These are phyloP conservation scores for Amblyornis subalaris DNA, from an alignment of 2,113 vertebrate species.

Conservation along the genomic window DNA sequence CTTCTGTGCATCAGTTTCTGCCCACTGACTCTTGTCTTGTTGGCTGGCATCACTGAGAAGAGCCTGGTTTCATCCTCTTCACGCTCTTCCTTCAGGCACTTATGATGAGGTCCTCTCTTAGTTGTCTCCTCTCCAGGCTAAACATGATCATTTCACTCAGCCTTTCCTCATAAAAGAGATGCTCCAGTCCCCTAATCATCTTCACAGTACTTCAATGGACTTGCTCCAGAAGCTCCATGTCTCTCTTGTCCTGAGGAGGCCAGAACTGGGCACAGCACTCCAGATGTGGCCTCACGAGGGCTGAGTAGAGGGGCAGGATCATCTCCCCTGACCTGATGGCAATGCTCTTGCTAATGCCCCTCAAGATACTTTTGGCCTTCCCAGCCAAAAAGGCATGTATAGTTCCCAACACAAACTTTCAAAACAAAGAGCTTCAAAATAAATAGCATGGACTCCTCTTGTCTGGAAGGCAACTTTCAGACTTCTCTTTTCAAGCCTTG, in stretches of 20 bases:
- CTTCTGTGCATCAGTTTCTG: background rate
- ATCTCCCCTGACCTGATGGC: background rate
- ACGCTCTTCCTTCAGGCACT: background rate
- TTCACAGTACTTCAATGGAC: background rate
- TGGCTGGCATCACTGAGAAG: background rate
- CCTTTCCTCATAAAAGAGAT: background rate
- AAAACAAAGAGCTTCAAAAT: background rate
- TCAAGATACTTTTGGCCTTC: background rate
- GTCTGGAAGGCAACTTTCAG: background rate
- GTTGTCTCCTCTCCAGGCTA: background rate
- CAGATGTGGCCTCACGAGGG: rapidly evolving
- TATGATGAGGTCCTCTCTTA: too few species aligned
- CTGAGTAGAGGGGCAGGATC: background rate
- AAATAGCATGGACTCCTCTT: background rate
- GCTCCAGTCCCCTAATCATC: background rate
- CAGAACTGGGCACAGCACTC: background rate
- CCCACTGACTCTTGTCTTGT: background rate
- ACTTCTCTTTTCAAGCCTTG: background rate
- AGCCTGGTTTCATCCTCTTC: background rate
- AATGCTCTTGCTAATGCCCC: too few species aligned
- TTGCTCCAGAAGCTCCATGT: rapidly evolving
- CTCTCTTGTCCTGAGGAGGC: background rate
- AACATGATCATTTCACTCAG: background rate
- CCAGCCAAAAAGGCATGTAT: background rate
- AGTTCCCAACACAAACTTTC: background rate